Evolutionary conservation across 2,888 invertebrate species (phyloP), one percentile per base, ranked within the genome.

Genomic region (Dolichopus griseipennis): DNA sequence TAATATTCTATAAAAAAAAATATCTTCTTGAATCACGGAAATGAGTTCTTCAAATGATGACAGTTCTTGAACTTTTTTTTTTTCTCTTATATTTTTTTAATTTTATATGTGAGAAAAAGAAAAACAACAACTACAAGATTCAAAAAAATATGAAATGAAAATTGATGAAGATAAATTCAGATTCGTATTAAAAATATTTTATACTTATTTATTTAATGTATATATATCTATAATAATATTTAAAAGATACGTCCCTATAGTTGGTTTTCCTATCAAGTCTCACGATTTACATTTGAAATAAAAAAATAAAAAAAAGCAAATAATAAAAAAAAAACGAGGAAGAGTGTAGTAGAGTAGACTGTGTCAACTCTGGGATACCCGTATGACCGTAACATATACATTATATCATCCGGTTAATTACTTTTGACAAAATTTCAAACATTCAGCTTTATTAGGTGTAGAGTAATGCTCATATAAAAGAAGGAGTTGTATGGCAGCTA

Each of bases 21-120:
- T 52, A 52, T 52, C 52, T 52, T 52, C 52, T 52, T 52, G 52
- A 52, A 52, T 52, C 52, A 52, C 52, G 52, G 52, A 52, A 52
- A 52, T 52, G 52, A 52, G 52, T 52, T 52, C 52, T 52, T 52
- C 52, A 52, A 52, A 52, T 52, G 52, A 52, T 52, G 52, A 52
- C 52, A 52, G 52, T 18, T 52, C 52, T 52, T 52, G 52, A 52
- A 52, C 52, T 52, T 52, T 52, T 52, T 18, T 18, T 52, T 2
- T 52, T 27, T 6, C 52, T 52, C 18, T 52, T 52, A 2, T 18
- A 18, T 2, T 52, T 27, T 6, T 41, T 41, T 41, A 41, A 12
- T 41, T 41, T 9, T 41, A 41, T 41, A 41, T 41, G 41, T 12
- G 41, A 41, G 15, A 12, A 41, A 12, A 12, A 9, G 8, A 41